Percentiles rank a stretch among this genome's conserved stretches.
These are phyloP conservation scores for Salminus brasiliensis DNA, from an alignment of 2,113 vertebrate species.

Conservation along the genomic window DNA sequence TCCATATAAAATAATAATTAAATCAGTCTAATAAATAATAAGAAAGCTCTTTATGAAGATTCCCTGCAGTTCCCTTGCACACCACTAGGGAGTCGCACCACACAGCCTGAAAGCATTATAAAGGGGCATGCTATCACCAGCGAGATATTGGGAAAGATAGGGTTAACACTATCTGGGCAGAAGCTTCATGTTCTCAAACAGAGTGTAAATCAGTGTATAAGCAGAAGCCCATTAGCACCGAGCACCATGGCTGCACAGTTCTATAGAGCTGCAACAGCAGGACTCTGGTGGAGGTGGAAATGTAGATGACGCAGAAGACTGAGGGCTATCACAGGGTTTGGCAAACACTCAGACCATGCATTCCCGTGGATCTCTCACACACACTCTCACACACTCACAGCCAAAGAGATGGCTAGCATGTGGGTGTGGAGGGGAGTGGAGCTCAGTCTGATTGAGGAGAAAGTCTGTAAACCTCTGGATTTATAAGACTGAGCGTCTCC, in stretches of 20 bases:
- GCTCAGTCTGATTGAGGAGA: neutral
- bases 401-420: conserved; percentile 10
- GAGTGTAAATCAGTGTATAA: neutral
- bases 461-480: neutral
- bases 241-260: neutral
- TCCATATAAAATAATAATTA: no score
- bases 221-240: neutral
- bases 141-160: no score
- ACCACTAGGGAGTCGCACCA: no score
- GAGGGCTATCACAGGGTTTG: neutral
- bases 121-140: no score
- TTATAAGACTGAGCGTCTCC: neutral
- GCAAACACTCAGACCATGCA: conserved; percentile 6
- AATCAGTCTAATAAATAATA: no score
- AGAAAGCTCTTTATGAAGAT: no score
- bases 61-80: no score
- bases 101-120: no score
- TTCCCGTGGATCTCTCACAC: conserved; percentile 33
- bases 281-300: neutral
- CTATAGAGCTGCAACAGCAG: neutral
- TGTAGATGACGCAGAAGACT: conserved; percentile 4
- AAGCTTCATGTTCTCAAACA: neutral
- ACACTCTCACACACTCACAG: conserved; percentile 1
- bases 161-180: no score
- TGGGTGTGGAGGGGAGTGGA: conserved; percentile 8